These are phyloP conservation scores for Palythoa caribaeorum DNA, from an alignment of 92 coral and sea anemone genomes.

Conservation along the genomic window DNA sequence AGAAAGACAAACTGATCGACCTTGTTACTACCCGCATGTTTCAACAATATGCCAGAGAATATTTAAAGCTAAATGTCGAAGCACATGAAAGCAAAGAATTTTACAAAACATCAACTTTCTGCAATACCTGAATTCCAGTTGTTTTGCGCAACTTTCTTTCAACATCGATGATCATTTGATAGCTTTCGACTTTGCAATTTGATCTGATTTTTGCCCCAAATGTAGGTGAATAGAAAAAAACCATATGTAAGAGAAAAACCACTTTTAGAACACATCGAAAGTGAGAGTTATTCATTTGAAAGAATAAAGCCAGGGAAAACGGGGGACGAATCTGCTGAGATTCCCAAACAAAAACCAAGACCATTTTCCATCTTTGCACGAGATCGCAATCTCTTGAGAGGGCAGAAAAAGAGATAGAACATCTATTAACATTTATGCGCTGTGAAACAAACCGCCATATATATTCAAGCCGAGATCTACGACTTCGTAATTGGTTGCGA, in stretches of 20 bases:
- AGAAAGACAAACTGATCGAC: background rate
- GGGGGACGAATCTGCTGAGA: slow-evolving; percentile 15
- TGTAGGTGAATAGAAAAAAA: background rate
- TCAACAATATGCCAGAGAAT: background rate
- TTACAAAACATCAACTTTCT: too few relatives aligned
- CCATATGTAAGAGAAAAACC: background rate
- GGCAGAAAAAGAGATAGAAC: slow-evolving; percentile 4
- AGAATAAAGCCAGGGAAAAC: slow-evolving; percentile 6
- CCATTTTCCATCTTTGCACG: background rate
- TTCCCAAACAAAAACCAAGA: slow-evolving; percentile 19
- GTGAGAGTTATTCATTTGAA: background rate
- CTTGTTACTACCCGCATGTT: background rate
- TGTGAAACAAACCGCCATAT: slow-evolving; percentile 8
- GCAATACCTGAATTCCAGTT: too few relatives aligned
- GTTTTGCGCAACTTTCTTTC: too few relatives aligned
- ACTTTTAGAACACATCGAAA: background rate
- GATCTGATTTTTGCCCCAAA: background rate
- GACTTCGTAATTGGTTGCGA: background rate
- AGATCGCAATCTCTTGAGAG: slow-evolving; percentile 10
- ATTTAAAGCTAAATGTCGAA: background rate
- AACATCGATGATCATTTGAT: background rate
- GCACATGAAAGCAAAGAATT: too few relatives aligned
- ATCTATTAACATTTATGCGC: slow-evolving; percentile 2
- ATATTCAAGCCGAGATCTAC: background rate
- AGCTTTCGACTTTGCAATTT: background rate